Conservation (phyloP, 2,888 invertebrate genomes). For the Trypoxylon attenuatum region DNA sequence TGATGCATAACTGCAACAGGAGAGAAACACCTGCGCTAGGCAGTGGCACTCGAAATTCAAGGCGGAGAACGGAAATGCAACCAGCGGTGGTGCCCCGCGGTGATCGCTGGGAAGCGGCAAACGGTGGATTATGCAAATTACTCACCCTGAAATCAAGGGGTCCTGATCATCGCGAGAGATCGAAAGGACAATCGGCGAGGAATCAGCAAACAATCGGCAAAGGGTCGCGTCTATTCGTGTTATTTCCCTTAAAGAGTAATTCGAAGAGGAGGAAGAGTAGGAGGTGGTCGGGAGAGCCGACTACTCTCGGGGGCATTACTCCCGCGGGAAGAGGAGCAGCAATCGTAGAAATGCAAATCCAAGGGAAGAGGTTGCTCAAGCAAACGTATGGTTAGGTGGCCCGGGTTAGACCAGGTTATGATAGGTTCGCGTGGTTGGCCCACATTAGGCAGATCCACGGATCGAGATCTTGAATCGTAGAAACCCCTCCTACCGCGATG, state of each 20-base stretch:
- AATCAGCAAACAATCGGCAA: background rate
- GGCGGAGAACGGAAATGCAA: background rate
- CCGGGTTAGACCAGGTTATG: constrained; percentile 70
- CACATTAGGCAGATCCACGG: constrained; percentile 68
- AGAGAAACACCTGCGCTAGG: background rate
- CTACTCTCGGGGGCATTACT: constrained; percentile 32
- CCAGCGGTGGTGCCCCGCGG: background rate
- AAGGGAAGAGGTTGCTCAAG: constrained; percentile 62
- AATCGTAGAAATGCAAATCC: constrained; percentile 68
- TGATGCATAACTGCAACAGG: constrained; percentile 2
- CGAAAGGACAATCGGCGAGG: constrained; percentile 2
- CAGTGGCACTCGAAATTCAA: background rate
- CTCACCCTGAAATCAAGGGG: background rate
- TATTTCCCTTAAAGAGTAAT: background rate
- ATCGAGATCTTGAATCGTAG: constrained; percentile 70
- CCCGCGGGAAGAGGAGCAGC: constrained; percentile 41
- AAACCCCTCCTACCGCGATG: constrained; percentile 62
- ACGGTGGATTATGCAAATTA: background rate
- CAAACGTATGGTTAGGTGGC: constrained; percentile 70
- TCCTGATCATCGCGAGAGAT: constrained; percentile 1
- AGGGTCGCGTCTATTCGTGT: background rate
- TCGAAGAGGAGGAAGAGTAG: background rate
- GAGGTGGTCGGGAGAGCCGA: background rate
- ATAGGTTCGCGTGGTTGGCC: constrained; percentile 72
- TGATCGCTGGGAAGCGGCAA: background rate